Percentiles rank a stretch among this genome's conserved stretches.
Evolutionary conservation across 2,888 invertebrate species (phyloP).

Genomic region (Keiferia lycopersicella): DNA sequence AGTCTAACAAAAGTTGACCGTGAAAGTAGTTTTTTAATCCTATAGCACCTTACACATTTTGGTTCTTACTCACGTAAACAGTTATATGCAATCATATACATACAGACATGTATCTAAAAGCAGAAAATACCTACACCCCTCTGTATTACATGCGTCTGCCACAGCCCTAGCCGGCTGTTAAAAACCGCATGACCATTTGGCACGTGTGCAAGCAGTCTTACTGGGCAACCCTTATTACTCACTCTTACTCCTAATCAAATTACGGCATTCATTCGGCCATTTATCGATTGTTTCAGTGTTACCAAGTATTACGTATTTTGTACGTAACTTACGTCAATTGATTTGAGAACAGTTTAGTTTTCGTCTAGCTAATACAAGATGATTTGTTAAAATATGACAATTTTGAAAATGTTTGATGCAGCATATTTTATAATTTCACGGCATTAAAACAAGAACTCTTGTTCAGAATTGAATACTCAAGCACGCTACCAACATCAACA

Average conservation of each 20-base stretch:
- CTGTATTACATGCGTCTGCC: too few relatives aligned
- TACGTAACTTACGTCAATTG: not conserved
- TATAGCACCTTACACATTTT: not conserved
- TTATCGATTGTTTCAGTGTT: conserved; percentile 4
- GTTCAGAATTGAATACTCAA: too few relatives aligned
- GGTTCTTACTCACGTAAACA: not conserved
- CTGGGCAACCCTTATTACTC: conserved; percentile 1
- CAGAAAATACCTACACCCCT: too few relatives aligned
- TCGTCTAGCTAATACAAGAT: not conserved
- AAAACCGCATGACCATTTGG: too few relatives aligned
- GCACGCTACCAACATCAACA: too few relatives aligned
- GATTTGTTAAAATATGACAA: too few relatives aligned
- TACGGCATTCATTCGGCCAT: not conserved
- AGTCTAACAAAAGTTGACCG: not conserved
- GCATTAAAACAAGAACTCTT: too few relatives aligned
- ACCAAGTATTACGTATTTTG: not conserved
- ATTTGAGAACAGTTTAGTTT: not conserved
- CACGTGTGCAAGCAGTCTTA: too few relatives aligned
- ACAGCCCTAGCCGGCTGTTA: too few relatives aligned
- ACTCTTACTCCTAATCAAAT: conserved; percentile 1
- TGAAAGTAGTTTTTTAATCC: not conserved
- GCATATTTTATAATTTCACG: too few relatives aligned
- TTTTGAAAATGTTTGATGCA: too few relatives aligned
- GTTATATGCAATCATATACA: not conserved
- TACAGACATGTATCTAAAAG: too few relatives aligned